Evolutionary conservation across 1,140 invertebrate genomes (phyloP), one percentile per base, ranked within the genome.

Genomic region (Drosophila busckii): DNA sequence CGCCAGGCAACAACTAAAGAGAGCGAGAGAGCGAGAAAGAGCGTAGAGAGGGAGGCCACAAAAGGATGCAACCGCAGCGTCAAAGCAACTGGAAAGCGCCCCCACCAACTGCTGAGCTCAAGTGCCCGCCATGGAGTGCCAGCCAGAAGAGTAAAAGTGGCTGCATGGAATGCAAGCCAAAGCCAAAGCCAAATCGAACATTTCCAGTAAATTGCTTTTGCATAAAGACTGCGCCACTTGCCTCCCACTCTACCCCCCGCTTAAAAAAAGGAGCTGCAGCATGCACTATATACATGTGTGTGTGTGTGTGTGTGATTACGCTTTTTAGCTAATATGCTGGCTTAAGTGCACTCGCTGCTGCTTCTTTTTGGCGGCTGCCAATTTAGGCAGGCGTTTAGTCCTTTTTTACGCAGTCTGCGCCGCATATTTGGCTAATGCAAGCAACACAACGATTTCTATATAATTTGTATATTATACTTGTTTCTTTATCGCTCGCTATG

Each of bases 161-260:
- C n/a, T 46, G 34, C 15, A n/a, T n/a, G 9, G 35, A 19, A 46
- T 45, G 35, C 10, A 46, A 17, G 3, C 50, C 12, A 3, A 4
- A 25, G 22, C 22, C 25, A 8, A 4, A 17, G 37, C 35, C 54
- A 65, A 68, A 83, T 83, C 76, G 76, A 83, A 83, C 67, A 65
- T 83, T 83, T 83, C 76, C 76, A 83, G 67, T 67, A 84, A 83
- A 83, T 83, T 83, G 78, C 76, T 53, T 76, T 83, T 70, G 78
- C 78, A 83, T 83, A 83, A 83, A 83, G 67, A 63, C 66, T 26
- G 62, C 52, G 59, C 55, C 70, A 71, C 58, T 55, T 56, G 53
- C 48, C 35, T 49, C 40, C 31, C 23, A n/a, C 13, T 1, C 29
- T 5, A 4, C 15, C 23, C 10, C 7, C 25, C 26, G n/a, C 37